Evolutionary conservation across 2,888 invertebrate species (phyloP), one percentile per base, ranked within the genome.

Genomic region (Epinotia demarniana): DNA sequence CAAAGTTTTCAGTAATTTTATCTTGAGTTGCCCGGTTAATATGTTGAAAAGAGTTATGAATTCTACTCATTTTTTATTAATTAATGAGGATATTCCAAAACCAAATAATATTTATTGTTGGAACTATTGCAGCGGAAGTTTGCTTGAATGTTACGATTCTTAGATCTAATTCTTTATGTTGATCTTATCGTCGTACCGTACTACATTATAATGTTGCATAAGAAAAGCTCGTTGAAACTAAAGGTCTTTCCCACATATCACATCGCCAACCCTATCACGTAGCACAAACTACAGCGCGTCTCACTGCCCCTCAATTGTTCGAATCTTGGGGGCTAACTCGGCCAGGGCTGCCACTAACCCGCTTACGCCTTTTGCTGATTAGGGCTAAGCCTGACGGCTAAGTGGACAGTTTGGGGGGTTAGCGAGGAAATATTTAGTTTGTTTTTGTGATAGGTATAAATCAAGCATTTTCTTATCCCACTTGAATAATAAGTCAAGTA

Each of bases 311-410:
- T 84, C 90, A 89, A 93, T 92, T 92, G 92, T 90, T 91, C 87
- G 89, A 93, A 93, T 92, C 92, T 93, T 92, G 92, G 90, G 85
- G 85, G 82, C 89, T 92, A 92, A 92, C 90, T 89, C 87, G 87
- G 89, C 90, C 88, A 87, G 81, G 78, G 75, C 70, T 75, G 75
- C 49, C 70, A 18, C 89, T 90, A 92, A 92, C 88, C 89, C 89
- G 89, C 89, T 91, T 90, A 88, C 75, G 75, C 70, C 75, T 74
- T 73, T 75, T 73, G 75, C 74, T 74, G 74, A 77, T 71, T 70
- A 74, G 46, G 70, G 70, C 60, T 75, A 66, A 75, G 70, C 55
- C 68, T 12, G 60, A 43, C 33, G n/a, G 64, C 43, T 64, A 75
- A 75, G 75, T 66, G 75, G 70, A 53, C 64, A 71, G 70, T 75